Conservation (phyloP, 2,113 vertebrate genomes). For the Ardeotis arabs region DNA sequence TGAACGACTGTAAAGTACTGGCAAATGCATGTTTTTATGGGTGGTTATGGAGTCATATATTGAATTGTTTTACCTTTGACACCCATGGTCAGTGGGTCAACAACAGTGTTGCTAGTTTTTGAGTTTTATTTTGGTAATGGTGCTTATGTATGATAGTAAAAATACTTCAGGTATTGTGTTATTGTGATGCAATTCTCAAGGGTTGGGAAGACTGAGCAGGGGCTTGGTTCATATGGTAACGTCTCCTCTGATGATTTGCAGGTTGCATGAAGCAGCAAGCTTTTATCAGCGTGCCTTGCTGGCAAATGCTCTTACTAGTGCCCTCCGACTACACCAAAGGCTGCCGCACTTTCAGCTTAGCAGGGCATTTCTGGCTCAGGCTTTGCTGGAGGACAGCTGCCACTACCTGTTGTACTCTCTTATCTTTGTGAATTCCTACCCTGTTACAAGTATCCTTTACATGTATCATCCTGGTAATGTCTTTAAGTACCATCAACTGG, state of each 20-base stretch:
- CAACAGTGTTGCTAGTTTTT: neutral
- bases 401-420: constrained; percentile 97
- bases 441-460: constrained; percentile 96
- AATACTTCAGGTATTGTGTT: constrained; percentile 25
- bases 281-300: constrained; percentile 97
- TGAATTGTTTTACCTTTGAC: neutral
- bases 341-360: constrained; percentile 95
- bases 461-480: neutral
- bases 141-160: neutral
- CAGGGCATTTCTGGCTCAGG: constrained; percentile 91
- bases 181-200: constrained; percentile 73
- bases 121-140: neutral
- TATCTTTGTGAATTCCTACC: constrained; percentile 98
- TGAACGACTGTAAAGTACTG: neutral
- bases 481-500: neutral
- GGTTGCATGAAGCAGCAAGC: constrained; percentile 92
- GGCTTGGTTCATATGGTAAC: constrained; percentile 64
- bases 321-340: constrained; percentile 93
- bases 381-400: constrained; percentile 95
- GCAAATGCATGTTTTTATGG: neutral
- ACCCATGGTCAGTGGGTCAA: neutral
- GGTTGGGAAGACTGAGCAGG: constrained; percentile 40
- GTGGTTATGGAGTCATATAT: neutral
- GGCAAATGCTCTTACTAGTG: constrained; percentile 96
- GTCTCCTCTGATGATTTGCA: constrained; percentile 75